phyloP scores from a whole-genome alignment of 2,113 vertebrate species.

The Pseudonaja textilis region DNA sequence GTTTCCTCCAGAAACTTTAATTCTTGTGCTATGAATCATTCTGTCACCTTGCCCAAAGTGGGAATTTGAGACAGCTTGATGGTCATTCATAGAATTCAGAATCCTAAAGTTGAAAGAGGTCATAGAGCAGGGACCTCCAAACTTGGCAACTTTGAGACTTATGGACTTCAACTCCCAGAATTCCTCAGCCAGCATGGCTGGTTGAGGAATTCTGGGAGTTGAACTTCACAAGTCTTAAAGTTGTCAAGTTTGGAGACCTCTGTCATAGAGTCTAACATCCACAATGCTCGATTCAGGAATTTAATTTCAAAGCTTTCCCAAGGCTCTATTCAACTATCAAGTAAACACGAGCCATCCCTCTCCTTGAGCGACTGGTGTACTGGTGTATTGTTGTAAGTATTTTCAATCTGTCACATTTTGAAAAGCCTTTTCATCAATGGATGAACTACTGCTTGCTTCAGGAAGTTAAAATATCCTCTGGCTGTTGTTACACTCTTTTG shows the following conservation, averaged over 20 bases:
- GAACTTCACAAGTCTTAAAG: too few relatives aligned
- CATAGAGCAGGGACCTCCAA: neutral
- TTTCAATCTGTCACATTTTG: neutral
- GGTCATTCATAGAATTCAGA: neutral
- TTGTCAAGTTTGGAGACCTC: too few relatives aligned
- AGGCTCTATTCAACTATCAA: neutral
- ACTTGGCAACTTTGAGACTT: too few relatives aligned
- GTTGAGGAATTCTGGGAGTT: too few relatives aligned
- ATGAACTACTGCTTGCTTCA: neutral
- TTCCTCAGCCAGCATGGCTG: too few relatives aligned
- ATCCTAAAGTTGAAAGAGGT: neutral
- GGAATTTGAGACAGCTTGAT: neutral
- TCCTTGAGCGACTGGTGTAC: neutral
- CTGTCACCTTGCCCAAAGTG: neutral
- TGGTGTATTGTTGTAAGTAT: neutral
- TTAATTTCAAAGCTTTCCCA: neutral
- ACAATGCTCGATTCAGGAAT: neutral
- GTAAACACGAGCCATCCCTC: neutral
- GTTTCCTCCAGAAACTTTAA: neutral
- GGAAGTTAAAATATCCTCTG: neutral
- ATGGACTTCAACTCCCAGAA: too few relatives aligned
- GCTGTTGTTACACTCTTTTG: neutral
- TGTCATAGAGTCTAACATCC: neutral
- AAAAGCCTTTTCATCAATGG: neutral
- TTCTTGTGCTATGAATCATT: neutral